phyloP scores from a whole-genome alignment of 2,888 invertebrate genomes.

The Muschampia plurimacula region DNA sequence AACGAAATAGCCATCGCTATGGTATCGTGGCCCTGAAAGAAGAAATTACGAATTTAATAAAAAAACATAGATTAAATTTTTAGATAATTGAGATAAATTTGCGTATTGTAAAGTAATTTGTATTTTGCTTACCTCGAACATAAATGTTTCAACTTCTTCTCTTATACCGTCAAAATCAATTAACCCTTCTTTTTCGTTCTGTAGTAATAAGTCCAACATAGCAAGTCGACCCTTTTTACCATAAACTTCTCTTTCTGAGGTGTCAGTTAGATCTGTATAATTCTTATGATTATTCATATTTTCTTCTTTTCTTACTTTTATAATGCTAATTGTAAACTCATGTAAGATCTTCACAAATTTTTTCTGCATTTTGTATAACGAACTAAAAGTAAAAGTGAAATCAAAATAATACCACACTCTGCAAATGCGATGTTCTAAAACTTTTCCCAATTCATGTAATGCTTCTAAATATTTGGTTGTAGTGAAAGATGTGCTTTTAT shows the following conservation, averaged over 20 bases:
- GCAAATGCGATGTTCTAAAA: not conserved
- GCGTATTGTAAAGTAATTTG: not conserved
- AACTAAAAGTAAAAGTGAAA: not conserved
- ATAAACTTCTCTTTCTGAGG: not conserved
- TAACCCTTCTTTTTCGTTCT: not conserved
- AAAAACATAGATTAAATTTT: no score
- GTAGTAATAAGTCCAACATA: not conserved
- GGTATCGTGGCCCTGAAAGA: not conserved
- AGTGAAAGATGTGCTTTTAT: not conserved
- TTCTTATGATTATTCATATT: not conserved
- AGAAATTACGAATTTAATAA: no score
- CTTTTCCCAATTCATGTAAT: not conserved
- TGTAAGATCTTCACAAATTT: not conserved
- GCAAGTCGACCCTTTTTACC: not conserved
- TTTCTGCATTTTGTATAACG: not conserved
- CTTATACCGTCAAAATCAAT: not conserved
- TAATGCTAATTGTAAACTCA: not conserved
- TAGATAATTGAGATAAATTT: no score
- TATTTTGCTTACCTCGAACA: not conserved
- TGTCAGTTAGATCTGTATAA: not conserved
- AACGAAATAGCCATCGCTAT: not conserved
- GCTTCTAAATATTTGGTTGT: not conserved
- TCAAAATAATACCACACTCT: not conserved
- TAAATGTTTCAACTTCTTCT: constrained; percentile 1
- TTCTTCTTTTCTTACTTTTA: not conserved